Conservation (phyloP, 30 jellyfish, hydroid and myxozoan genomes). For the Aurelia aurita region DNA sequence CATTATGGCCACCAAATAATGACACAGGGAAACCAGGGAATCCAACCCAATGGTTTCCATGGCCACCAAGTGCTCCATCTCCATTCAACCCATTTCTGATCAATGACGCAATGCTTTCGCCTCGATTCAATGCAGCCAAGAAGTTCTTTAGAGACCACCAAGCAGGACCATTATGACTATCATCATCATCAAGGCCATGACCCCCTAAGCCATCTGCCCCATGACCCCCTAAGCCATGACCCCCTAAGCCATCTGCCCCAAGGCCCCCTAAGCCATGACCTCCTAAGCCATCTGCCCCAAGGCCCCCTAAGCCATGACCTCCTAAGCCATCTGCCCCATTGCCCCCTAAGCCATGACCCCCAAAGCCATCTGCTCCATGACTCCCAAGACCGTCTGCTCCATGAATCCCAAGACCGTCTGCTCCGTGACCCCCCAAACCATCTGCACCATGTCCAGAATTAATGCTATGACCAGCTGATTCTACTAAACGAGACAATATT, state of each 20-base stretch:
- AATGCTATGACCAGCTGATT: slow-evolving; percentile 52
- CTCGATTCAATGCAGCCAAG: slow-evolving; percentile 36
- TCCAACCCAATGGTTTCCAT: slow-evolving; percentile 78
- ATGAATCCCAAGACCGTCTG: neutral
- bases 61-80: slow-evolving; percentile 46
- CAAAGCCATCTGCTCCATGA: neutral
- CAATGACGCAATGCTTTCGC: slow-evolving; percentile 41
- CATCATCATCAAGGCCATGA: slow-evolving; percentile 45
- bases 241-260: neutral
- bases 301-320: neutral
- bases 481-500: slow-evolving; percentile 57
- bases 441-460: neutral
- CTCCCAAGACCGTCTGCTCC: neutral
- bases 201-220: slow-evolving; percentile 43
- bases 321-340: neutral
- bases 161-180: slow-evolving; percentile 35
- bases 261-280: slow-evolving; percentile 14
- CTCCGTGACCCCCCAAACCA: neutral
- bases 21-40: slow-evolving; percentile 84
- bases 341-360: neutral
- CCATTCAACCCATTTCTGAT: slow-evolving; percentile 41
- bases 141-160: slow-evolving; percentile 78
- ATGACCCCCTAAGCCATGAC: neutral
- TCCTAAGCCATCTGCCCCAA: neutral
- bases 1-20: slow-evolving; percentile 44